Base-by-base conservation (phyloP, 2,113 vertebrate genomes). In the Daboia siamensis region DNA sequence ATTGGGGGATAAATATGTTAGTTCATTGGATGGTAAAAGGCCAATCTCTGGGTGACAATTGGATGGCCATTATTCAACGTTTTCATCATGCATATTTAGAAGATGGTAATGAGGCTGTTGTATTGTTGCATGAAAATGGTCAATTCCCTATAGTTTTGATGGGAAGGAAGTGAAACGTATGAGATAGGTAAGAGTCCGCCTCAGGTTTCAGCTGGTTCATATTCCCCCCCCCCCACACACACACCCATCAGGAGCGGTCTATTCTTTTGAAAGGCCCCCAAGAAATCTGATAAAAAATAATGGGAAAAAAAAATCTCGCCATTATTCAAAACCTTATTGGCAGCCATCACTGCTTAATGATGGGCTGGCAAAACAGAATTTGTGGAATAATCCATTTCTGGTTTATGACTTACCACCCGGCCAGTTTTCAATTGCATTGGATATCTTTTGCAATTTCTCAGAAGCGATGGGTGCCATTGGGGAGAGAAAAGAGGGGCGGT, bases 31-130 rank as follows among this genome's bases (percentile, higher is more conserved):
- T 98, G 98, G 98, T 97, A 99, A 99, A 98, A 99, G 98, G 99
- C 98, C 98, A 98, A 98, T 98, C 98, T 98, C 98, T 96, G 96
- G 48, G 98, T 98, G 98, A 98, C 97, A 98, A 98, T 97, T 98
- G 98, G 97, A 97, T 97, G 97, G 97, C 97, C 98, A 98, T 98
- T 98, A 98, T 98, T 97, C 98, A 97, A 98, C 98, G 96, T 98
- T 98, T 98, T 98, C 98, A 98, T 99, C 99, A 98, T 99, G 99
- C 98, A 99, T 99, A 99, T 99, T 99, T 99, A 99, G 98, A 96
- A 97, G 98, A 99, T 99, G 99, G 97, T 99, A 99, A 99, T 99
- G 98, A 99, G 98, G 88, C 96, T 97, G 98, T 99, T 99, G 99
- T 98, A 99, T 99, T 98, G 98, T 99, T 98, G 99, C 98, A 98